Base-by-base conservation (phyloP, 2,888 invertebrate genomes). In the Drymonia ruficornis region DNA sequence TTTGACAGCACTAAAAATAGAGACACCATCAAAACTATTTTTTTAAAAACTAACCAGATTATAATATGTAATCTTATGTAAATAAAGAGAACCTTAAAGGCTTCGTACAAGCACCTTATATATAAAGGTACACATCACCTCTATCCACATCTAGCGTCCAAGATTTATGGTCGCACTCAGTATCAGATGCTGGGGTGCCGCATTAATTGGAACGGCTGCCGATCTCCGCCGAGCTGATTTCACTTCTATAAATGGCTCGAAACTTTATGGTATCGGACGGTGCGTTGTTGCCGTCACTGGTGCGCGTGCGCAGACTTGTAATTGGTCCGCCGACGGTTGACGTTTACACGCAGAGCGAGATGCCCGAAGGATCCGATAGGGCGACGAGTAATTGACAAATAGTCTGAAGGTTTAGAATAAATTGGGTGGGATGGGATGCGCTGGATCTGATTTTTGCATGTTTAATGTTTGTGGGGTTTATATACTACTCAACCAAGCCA, bases 221-320 rank as follows among this genome's bases (percentile, higher is more conserved):
- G 86, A 86, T 86, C 84, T 79, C 69, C 65, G 70, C 73, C 71
- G 74, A 62, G 76, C 79, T 80, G 86, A 86, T 87, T 84, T 85
- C 85, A 77, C 84, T 84, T 84, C 91, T 88, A 89, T 91, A 91
- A 89, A 92, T 88, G 91, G 91, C 85, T 81, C 69, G 84, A 87
- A 80, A 84, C 80, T 88, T 90, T 90, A 91, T 91, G 89, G 91
- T 89, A 89, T 88, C 87, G 81, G 66, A 65, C 74, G 78, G 81
- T 80, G 86, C 86, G 87, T 82, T 87, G 89, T 88, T 81, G 81
- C 83, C 86, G 88, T 87, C 87, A 85, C 77, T 78, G 59, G 61
- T 79, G 88, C 87, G 89, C 88, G 78, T 80, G 88, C 87, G 87
- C 86, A 75, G 79, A 63, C 81, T 83, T 89, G 91, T 91, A 91